Evolutionary conservation across 2,888 invertebrate genomes (phyloP), one percentile per base, ranked within the genome.

Genomic region (Heliconius hortense): DNA sequence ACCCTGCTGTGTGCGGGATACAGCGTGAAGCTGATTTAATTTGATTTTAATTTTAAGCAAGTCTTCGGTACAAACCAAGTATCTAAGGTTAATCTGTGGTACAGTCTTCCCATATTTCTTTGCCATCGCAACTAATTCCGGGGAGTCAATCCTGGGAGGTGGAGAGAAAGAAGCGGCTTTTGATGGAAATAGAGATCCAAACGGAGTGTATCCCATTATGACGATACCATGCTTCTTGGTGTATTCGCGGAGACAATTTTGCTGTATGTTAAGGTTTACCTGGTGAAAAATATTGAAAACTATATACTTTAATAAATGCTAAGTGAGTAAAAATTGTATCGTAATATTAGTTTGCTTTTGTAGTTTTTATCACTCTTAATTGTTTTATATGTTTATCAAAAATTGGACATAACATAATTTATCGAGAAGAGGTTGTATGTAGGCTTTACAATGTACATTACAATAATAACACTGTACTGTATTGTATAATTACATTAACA

Each of bases 131-230:
- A 91, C 82, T 15, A 96, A 91, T 68, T 92, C 90, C 0, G 94
- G 91, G 64, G 95, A 93, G 69, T 94, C 93, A 10, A 95, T 90
- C 0, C 95, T 88, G 0, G 96, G 95, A 21, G 90, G 87, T 0
- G 95, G 95, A 4, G 94, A 90, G 68, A 91, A 89, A 0, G 91
- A 86, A 0, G 83, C 87, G 0, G 95, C 95, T 28, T 95, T 94
- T 43, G 74, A 78, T 26, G 85, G 84, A 82, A 91, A 89, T 60
- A 94, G 82, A 0, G 90, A 88, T 0, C 97, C 97, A 78, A 98
- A 94, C 0, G 97, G 97, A 43, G 96, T 96, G 89, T 97, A 98
- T 0, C 92, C 97, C 79, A 94, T 95, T 80, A 98, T 88, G 0
- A 92, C 90, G 72, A 98, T 96, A 69, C 91, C 94, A 60, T 95